A percentile compares a stretch with the other conserved stretches of the same genome.
Conservation (phyloP, 2,797 vertebrate species). For the Brachyalestes nurse region DNA sequence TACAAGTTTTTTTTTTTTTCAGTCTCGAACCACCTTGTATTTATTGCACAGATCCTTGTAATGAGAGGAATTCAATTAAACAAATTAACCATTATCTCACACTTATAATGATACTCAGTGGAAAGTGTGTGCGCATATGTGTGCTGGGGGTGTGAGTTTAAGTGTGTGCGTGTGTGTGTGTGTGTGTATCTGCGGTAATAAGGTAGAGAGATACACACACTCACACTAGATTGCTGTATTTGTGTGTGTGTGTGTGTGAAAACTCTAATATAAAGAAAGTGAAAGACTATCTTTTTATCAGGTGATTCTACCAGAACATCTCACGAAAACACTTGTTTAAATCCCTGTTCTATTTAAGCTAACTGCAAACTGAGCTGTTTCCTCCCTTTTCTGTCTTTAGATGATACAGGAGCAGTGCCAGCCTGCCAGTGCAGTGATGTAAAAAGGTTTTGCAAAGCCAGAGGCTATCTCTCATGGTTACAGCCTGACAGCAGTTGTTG, state of each 20-base stretch:
- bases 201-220: not conserved
- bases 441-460: constrained; percentile 52
- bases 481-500: constrained; percentile 47
- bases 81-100: constrained; percentile 53
- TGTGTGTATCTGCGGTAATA: constrained; percentile 16
- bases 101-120: constrained; percentile 35
- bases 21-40: constrained; percentile 15
- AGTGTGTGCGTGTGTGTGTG: constrained; percentile 14
- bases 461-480: constrained; percentile 58
- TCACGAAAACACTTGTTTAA: constrained; percentile 15
- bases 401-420: constrained; percentile 30
- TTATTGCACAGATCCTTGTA: constrained; percentile 35
- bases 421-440: constrained; percentile 39
- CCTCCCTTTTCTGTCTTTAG: constrained; percentile 36
- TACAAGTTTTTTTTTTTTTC: not conserved
- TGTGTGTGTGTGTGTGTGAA: constrained; percentile 8
- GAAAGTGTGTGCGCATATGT: not conserved
- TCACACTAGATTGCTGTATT: not conserved
- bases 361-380: constrained; percentile 5
- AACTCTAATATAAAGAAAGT: constrained; percentile 31
- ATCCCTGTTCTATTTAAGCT: constrained; percentile 25
- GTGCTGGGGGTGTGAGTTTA: constrained; percentile 13
- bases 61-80: constrained; percentile 52
- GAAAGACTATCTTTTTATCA: constrained; percentile 14
- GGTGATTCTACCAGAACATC: constrained; percentile 24